phyloP scores from a whole-genome alignment of 2,888 invertebrate species.

The Dryococelus australis region DNA sequence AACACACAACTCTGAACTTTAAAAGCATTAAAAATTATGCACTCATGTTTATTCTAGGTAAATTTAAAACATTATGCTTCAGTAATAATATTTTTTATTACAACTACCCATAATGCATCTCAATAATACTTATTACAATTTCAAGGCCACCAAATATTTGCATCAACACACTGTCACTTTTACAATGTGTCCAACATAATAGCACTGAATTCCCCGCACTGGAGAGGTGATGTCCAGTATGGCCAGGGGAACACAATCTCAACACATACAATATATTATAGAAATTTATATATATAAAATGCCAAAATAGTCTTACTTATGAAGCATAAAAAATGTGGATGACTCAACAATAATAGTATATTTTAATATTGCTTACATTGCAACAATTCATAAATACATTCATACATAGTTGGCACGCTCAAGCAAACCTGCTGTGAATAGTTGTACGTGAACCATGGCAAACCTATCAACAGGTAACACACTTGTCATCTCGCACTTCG shows the following conservation, averaged over 20 bases:
- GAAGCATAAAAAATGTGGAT: conserved; percentile 40
- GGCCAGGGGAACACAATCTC: background rate
- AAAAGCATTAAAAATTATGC: conserved; percentile 1
- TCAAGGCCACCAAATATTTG: conserved; percentile 16
- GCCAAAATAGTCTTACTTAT: conserved; percentile 13
- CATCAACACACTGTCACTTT: background rate
- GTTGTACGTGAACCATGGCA: too few relatives aligned
- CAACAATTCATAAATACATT: conserved; percentile 41
- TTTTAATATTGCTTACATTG: conserved; percentile 42
- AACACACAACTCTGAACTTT: background rate
- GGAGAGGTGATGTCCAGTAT: too few relatives aligned
- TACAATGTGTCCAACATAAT: background rate
- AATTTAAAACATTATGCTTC: background rate
- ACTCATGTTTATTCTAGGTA: background rate
- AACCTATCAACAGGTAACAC: background rate
- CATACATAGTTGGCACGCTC: conserved; percentile 39
- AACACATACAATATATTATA: background rate
- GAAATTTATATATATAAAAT: background rate
- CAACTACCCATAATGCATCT: background rate
- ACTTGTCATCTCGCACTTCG: background rate
- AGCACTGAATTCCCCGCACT: too few relatives aligned
- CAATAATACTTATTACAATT: background rate
- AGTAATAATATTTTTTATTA: background rate
- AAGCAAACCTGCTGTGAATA: conserved; percentile 6
- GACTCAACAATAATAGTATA: conserved; percentile 38